phyloP scores from a whole-genome alignment of 1,140 invertebrate genomes.

The Penaeus japonicus region DNA sequence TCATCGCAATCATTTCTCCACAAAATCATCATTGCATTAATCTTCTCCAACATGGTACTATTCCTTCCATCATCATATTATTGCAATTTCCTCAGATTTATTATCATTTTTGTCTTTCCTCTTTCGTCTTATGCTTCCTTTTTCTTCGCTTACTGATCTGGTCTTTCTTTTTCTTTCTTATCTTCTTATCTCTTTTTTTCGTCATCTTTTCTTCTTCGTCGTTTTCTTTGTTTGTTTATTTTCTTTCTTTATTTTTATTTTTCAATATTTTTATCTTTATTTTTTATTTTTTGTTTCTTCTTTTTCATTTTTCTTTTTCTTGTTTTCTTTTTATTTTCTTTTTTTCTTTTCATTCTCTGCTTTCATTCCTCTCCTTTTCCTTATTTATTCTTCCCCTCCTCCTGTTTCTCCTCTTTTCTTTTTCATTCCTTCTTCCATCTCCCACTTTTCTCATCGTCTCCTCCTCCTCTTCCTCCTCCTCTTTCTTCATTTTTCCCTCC shows the following conservation, averaged over 20 bases:
- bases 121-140: too few species aligned
- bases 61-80: too few species aligned
- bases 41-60: too few species aligned
- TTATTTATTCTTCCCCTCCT: neutral
- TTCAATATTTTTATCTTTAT: neutral
- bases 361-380: too few species aligned
- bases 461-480: conserved; percentile 9
- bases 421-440: neutral
- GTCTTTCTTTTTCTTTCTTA: too few species aligned
- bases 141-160: too few species aligned
- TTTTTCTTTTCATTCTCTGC: neutral
- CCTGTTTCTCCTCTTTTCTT: neutral
- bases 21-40: too few species aligned
- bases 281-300: conserved; percentile 1
- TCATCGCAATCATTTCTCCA: too few species aligned
- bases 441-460: neutral
- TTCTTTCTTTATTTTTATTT: neutral
- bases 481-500: conserved; percentile 32
- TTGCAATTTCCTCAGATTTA: too few species aligned
- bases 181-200: too few species aligned
- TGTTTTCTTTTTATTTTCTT: neutral
- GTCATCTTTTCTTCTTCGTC: too few species aligned
- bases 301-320: conserved; percentile 24
- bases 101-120: too few species aligned
- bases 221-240: neutral